Conservation (phyloP, 2,888 invertebrate genomes). For the Drosophila koepferae region DNA sequence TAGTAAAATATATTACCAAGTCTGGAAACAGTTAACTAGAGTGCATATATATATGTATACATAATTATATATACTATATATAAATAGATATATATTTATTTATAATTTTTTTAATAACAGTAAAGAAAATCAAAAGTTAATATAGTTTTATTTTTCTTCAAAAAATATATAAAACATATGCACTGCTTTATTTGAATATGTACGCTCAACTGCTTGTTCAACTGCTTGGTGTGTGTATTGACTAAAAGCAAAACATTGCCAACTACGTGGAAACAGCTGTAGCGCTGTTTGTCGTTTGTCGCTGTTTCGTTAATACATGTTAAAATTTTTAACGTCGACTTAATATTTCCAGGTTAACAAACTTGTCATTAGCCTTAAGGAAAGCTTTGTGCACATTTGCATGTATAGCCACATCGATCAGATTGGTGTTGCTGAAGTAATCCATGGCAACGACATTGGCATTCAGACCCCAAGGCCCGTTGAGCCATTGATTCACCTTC, state of each 20-base stretch:
- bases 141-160: not conserved
- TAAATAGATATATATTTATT: not conserved
- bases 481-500: conserved; percentile 89
- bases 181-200: not conserved
- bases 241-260: conserved; percentile 23
- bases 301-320: not conserved
- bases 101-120: too few relatives aligned
- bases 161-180: not conserved
- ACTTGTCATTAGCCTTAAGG: conserved; percentile 72
- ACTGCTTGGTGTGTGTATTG: conserved; percentile 23
- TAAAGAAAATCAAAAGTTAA: not conserved
- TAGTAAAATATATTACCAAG: not conserved
- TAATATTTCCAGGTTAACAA: conserved; percentile 78
- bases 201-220: not conserved
- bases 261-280: not conserved
- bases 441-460: conserved; percentile 91
- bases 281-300: too few relatives aligned
- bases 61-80: not conserved
- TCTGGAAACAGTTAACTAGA: not conserved
- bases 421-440: conserved; percentile 90
- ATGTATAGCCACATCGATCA: conserved; percentile 89
- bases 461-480: conserved; percentile 88
- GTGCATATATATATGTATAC: not conserved
- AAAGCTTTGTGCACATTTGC: conserved; percentile 85
- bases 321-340: conserved; percentile 6